Conservation (phyloP, 1,140 invertebrate species). For the Nebria ingens region DNA sequence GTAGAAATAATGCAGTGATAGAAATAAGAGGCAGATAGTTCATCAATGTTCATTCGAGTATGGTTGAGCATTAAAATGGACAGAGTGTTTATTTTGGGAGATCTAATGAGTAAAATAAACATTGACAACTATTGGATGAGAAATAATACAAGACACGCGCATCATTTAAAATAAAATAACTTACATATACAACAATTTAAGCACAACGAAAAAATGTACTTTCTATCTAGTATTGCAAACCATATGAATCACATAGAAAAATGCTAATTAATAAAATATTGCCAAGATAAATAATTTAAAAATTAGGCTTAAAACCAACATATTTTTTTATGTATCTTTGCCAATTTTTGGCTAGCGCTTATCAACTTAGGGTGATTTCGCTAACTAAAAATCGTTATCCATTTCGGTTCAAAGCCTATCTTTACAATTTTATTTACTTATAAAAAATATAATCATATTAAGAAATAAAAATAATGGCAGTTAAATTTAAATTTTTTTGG, state of each 20-base stretch:
- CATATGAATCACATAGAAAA: background rate
- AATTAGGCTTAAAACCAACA: background rate
- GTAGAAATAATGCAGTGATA: background rate
- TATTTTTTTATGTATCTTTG: background rate
- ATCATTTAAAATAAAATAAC: background rate
- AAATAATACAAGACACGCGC: background rate
- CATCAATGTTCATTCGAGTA: background rate
- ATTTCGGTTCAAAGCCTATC: no score
- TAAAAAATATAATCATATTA: no score
- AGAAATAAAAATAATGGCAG: no score
- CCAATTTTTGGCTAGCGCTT: background rate
- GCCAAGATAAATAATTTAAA: no score
- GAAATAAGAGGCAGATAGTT: background rate
- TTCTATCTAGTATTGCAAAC: background rate
- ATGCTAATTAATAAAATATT: no score
- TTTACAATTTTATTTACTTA: no score
- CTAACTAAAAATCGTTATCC: background rate
- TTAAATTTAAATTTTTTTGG: background rate
- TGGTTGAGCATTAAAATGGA: background rate
- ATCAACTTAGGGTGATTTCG: background rate
- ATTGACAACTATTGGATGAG: background rate
- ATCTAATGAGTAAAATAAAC: no score
- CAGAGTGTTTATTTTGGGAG: no score
- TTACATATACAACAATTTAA: slow-evolving; percentile 5
- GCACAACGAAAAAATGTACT: background rate